Percentiles rank a stretch among this genome's conserved stretches.
Evolutionary conservation across 2,888 invertebrate genomes (phyloP).

Genomic region (Drosophila paramelanica): DNA sequence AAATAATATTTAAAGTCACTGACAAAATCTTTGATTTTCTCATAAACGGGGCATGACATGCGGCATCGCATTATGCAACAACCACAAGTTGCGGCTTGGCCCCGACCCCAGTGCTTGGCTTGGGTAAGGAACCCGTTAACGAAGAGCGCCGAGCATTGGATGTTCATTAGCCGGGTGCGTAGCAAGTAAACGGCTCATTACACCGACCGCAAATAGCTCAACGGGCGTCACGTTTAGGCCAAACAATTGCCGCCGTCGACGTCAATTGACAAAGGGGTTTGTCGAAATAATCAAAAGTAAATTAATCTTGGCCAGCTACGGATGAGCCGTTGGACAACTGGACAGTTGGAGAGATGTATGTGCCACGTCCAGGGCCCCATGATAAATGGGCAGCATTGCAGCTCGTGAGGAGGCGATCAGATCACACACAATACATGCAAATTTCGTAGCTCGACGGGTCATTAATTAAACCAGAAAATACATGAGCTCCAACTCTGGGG

Average conservation of each 20-base stretch:
- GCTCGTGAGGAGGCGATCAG: conserved; percentile 50
- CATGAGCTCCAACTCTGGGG: conserved; percentile 1
- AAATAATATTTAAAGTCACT: background rate
- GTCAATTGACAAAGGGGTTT: conserved; percentile 62
- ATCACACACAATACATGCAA: conserved; percentile 57
- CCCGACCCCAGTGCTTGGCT: conserved; percentile 18
- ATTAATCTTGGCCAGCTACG: conserved; percentile 57
- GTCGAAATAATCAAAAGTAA: conserved; percentile 63
- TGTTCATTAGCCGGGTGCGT: conserved; percentile 57
- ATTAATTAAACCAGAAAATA: conserved; percentile 69
- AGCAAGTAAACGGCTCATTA: conserved; percentile 72
- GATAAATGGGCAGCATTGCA: conserved; percentile 66
- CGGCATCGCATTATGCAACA: conserved; percentile 32
- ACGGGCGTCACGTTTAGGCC: conserved; percentile 57
- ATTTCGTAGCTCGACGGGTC: conserved; percentile 57
- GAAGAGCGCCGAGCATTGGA: conserved; percentile 41
- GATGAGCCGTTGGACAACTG: conserved; percentile 27
- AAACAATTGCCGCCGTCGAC: conserved; percentile 35
- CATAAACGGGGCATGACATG: conserved; percentile 29
- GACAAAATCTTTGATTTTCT: conserved; percentile 10
- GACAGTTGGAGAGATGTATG: conserved; percentile 29
- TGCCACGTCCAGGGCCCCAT: conserved; percentile 19
- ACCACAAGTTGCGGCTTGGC: conserved; percentile 39
- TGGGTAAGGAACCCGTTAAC: conserved; percentile 29
- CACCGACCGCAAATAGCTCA: conserved; percentile 60